Evolutionary conservation across 2,113 vertebrate genomes (phyloP), one percentile per base, ranked within the genome.

Genomic region (Rissa tridactyla): DNA sequence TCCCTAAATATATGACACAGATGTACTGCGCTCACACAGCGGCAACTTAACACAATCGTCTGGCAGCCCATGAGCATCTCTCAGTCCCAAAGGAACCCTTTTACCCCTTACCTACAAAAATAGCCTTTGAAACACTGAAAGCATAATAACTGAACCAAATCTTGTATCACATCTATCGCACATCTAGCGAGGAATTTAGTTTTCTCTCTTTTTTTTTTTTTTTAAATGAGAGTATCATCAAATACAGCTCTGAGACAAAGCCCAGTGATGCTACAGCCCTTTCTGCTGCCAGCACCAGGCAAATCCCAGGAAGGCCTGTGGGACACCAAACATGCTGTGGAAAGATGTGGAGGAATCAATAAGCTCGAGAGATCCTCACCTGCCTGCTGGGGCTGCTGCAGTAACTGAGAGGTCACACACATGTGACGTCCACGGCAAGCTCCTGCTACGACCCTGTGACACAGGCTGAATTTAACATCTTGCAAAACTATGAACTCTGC

Each of bases 141-240:
- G 34, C 40, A 82, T 32, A 72, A 78, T 61, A 69, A 32, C 27
- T 13, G 60, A 92, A 78, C 7, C 1, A 1, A 51, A 68, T n/a
- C 29, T 46, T 75, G 23, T 26, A 52, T 14, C 13, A 25, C 23
- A 65, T 38, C 38, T 38, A 64, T 72, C 47, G 14, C 65, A 71
- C 0, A 0, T 13, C 20, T 58, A 70, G 25, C 1, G 5, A 84
- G n/a, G 60, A 55, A 52, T 36, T 73, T 4, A 46, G 5, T 26
- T 86, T 86, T 52, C 49, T 58, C 44, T 22, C 44, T 22, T n/a
- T 62, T 29, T 44, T 30, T 19, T 60, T 25, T 16, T n/a, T 62
- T 26, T 62, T 27, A 12, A 19, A 69, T 47, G 44, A 55, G 11
- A 23, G 4, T 30, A 47, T 30, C 0, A 46, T 32, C 25, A 82